Evolutionary conservation across 2,797 vertebrate genomes (phyloP).

Genomic region (Hypotaenidia philippensis): DNA sequence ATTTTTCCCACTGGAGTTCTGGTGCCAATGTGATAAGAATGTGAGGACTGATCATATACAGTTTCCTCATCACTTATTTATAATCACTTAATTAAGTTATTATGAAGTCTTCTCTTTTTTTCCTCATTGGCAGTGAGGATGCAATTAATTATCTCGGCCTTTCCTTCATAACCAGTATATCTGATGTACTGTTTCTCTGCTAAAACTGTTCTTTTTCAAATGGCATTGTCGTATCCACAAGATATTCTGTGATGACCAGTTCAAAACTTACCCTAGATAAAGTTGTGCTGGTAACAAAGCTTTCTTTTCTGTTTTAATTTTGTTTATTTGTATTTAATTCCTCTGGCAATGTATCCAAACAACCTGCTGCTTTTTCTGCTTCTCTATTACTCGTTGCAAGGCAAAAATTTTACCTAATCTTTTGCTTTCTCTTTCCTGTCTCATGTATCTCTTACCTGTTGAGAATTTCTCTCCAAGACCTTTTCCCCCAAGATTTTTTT

Average conservation of each 20-base stretch:
- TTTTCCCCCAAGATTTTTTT: neutral
- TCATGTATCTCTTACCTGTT: neutral
- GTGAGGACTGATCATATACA: conserved; percentile 36
- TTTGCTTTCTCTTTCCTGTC: neutral
- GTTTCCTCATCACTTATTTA: conserved; percentile 42
- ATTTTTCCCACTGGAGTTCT: conserved; percentile 28
- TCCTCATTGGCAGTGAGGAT: conserved; percentile 8
- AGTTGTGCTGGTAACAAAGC: neutral
- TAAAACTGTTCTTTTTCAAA: neutral
- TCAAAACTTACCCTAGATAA: neutral
- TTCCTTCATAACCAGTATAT: conserved; percentile 30
- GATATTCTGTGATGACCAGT: conserved; percentile 9
- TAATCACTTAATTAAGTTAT: conserved; percentile 68
- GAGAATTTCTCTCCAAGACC: neutral
- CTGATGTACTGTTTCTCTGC: conserved; percentile 2
- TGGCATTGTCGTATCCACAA: neutral
- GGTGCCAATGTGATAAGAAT: conserved; percentile 34
- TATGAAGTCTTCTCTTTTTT: neutral
- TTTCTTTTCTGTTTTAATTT: neutral
- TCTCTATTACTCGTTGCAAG: neutral
- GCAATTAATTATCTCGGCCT: conserved; percentile 48
- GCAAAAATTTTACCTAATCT: neutral
- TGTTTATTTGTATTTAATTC: neutral
- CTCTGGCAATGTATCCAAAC: neutral
- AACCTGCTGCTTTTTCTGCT: neutral